Evolutionary conservation across 1,140 invertebrate genomes (phyloP), one percentile per base, ranked within the genome.

Genomic region (Philopotamus ludificatus): DNA sequence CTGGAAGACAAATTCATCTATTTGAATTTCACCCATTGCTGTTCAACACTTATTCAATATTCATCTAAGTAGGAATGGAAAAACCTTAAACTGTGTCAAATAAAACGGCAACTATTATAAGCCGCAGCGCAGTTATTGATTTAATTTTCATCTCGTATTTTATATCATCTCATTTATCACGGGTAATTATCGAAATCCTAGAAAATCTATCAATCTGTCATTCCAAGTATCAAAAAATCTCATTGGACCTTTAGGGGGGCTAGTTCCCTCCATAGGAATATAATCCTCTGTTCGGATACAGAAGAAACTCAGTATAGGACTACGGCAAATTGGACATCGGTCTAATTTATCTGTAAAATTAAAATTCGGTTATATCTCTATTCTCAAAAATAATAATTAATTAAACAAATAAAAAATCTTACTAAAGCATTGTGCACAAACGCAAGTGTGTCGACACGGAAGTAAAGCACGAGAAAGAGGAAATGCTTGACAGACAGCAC

Each of bases 301-400:
- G 77, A 92, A 92, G 78, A 90, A 93, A 69, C 86, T 88, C 63
- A 87, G 87, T 66, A 93, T 91, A 3, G 85, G 85, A 65, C 87
- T 87, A 34, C 91, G 82, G 74, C 91, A 93, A 81, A 93, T 90
- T 3, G 91, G 91, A 76, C 91, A 93, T 28, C 87, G 84, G 71
- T 91, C 87, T 42, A 92, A 75, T 74, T 86, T 88, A 28, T 81
- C 82, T 81, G 77, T 2, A 79, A 78, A 20, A 8, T 39, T 39
- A 39, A 39, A 8, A 7, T 39, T 7, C n/a, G 7, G 7, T 39
- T 39, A 8, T 39, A 39, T 8, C n/a, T 39, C 34, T 39, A 7
- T 39, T 39, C n/a, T 39, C 34, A 39, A 45, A 45, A 25, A 4
- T 53, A 53, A 53, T 50, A 53, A 22, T 25, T 53, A 25, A 15